These are phyloP conservation scores for Scarus forsteni DNA, from an alignment of 2,797 vertebrate genomes.

Conservation along the genomic window DNA sequence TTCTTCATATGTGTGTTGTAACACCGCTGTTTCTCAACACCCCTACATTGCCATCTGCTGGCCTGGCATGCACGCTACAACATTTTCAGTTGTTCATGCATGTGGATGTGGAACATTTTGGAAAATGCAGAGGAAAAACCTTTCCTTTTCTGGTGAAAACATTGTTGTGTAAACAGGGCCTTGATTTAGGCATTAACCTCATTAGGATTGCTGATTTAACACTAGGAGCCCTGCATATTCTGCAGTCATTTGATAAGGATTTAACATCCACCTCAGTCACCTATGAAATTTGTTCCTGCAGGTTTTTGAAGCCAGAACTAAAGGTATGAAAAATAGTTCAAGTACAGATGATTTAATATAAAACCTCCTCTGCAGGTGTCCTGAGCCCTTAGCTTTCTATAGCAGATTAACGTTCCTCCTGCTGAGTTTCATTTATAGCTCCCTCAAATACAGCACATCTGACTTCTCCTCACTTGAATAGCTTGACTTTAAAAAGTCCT, in stretches of 20 bases:
- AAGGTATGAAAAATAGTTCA: neutral
- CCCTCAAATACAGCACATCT: constrained; percentile 4
- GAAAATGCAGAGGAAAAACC: no score
- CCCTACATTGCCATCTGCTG: no score
- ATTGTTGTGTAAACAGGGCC: no score
- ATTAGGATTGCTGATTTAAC: no score
- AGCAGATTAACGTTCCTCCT: constrained; percentile 16
- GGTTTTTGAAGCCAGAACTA: neutral
- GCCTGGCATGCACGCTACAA: no score
- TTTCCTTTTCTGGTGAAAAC: no score
- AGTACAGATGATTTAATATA: neutral
- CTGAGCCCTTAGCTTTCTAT: neutral
- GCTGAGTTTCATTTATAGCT: constrained; percentile 22
- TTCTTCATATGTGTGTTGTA: no score
- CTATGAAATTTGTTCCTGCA: constrained; percentile 22
- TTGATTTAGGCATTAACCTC: no score
- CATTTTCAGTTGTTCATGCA: no score
- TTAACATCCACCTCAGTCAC: constrained; percentile 25
- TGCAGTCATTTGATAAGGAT: constrained; percentile 25
- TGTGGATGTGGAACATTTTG: no score
- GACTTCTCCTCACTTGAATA: constrained; percentile 4
- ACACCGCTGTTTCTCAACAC: no score
- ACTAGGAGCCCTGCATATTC: neutral
- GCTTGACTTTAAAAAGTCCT: neutral
- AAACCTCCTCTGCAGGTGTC: constrained; percentile 1